Evolutionary conservation across 2,797 vertebrate genomes (phyloP).

Genomic region (Gallinago solitaria): DNA sequence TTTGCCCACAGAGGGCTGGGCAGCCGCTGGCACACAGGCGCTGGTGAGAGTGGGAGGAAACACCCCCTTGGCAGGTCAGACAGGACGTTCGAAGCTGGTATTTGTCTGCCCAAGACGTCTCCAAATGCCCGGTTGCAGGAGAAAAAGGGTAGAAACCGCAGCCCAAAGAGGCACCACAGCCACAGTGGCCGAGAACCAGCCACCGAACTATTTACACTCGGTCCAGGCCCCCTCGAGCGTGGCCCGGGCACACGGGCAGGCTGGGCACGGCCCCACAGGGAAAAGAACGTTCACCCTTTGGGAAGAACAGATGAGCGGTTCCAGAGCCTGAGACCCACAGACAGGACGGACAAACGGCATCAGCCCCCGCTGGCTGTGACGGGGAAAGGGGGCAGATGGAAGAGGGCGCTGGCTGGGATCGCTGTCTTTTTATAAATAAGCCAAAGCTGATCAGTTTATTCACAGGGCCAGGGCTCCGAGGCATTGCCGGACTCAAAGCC

Average conservation of each 20-base stretch:
- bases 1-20: not conserved
- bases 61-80: not conserved
- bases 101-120: not conserved
- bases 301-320: not conserved
- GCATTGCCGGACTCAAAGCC: not conserved
- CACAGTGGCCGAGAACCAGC: not conserved
- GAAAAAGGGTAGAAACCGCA: not conserved
- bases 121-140: not conserved
- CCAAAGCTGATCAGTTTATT: constrained; percentile 41
- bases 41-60: constrained; percentile 34
- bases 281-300: not conserved
- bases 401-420: not conserved
- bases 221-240: not conserved
- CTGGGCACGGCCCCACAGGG: not conserved
- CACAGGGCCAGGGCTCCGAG: not conserved
- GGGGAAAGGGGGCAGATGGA: not conserved
- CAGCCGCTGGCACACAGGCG: not conserved
- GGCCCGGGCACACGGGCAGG: not conserved
- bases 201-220: not conserved
- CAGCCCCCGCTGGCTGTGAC: rapidly evolving
- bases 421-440: not conserved
- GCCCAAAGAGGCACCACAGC: not conserved
- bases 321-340: not conserved
- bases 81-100: not conserved
- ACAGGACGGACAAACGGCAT: not conserved